Base-by-base conservation (phyloP, 2,888 invertebrate genomes). In the Spodoptera picta region DNA sequence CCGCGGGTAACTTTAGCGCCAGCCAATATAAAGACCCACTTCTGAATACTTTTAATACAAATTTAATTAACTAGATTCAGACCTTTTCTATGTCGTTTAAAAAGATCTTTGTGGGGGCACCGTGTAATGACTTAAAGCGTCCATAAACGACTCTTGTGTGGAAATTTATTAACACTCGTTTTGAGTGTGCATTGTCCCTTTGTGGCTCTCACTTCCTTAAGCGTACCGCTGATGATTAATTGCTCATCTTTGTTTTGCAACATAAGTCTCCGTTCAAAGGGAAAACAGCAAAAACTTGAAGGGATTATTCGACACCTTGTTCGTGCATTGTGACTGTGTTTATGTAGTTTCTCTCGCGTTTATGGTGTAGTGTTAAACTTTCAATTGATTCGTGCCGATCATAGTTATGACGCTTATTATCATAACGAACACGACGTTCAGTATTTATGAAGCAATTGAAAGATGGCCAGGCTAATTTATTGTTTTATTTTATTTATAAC, bases 41-140 rank as follows among this genome's bases (percentile, higher is more conserved):
- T 92, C 90, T 92, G 84, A 83, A 86, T 83, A 82, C 83, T 80
- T 77, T 78, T 81, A 92, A 92, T 92, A 94, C 92, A 93, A 94
- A 94, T 94, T 94, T 92, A 94, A 94, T 94, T 93, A 94, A 92
- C 92, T 88, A 86, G 83, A 88, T 86, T 87, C 88, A 82, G 82
- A 80, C 86, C 90, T 83, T 87, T 92, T 90, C 86, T 88, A 86
- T 85, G 81, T 81, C 87, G 87, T 87, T 92, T 89, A 90, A 89
- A 90, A 89, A 87, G 87, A 87, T 90, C 90, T 89, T 92, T 93
- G 89, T 91, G 83, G 88, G 86, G 78, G 81, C 87, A 87, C 90
- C 91, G 89, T 92, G 89, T 94, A 94, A 93, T 94, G 94, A 90
- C 89, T 92, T 90, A 86, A 92, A 90, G 87, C 89, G 87, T 84